Conservation (phyloP, 2,113 vertebrate genomes). For the Abramis brama region DNA sequence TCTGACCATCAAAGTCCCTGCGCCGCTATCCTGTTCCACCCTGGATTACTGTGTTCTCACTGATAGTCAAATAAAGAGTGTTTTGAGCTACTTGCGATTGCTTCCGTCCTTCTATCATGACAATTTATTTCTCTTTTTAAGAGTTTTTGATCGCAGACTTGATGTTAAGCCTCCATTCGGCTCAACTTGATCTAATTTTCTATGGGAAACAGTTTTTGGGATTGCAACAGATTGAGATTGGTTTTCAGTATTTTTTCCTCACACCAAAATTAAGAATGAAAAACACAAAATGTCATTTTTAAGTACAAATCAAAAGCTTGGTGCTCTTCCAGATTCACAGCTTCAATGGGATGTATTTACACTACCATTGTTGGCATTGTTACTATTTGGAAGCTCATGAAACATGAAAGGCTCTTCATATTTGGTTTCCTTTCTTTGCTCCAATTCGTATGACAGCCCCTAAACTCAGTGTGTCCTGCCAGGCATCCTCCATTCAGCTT, state of each 20-base stretch:
- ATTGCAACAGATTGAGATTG: background rate
- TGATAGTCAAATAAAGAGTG: too few species aligned
- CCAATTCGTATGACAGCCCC: conserved; percentile 43
- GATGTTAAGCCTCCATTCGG: background rate
- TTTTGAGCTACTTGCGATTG: too few species aligned
- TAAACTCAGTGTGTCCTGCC: conserved; percentile 45
- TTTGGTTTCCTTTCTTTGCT: conserved; percentile 41
- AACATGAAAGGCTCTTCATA: conserved; percentile 31
- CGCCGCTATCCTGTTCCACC: too few species aligned
- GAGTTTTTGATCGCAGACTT: too few species aligned
- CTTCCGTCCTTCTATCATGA: too few species aligned
- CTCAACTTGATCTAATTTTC: background rate
- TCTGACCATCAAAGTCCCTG: too few species aligned
- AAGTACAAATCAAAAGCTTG: background rate
- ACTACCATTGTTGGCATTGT: conserved; percentile 11
- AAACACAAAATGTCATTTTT: background rate
- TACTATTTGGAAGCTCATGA: conserved; percentile 37
- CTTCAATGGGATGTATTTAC: background rate
- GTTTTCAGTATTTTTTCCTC: background rate
- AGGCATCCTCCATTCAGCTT: conserved; percentile 36
- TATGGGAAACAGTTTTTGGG: background rate
- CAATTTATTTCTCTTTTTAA: too few species aligned
- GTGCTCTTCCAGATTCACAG: background rate
- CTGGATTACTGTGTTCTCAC: too few species aligned
- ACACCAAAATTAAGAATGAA: conserved; percentile 19